These are phyloP conservation scores for Montipora sp. DNA, from an alignment of 64 coral and sea anemone species.

Conservation along the genomic window DNA sequence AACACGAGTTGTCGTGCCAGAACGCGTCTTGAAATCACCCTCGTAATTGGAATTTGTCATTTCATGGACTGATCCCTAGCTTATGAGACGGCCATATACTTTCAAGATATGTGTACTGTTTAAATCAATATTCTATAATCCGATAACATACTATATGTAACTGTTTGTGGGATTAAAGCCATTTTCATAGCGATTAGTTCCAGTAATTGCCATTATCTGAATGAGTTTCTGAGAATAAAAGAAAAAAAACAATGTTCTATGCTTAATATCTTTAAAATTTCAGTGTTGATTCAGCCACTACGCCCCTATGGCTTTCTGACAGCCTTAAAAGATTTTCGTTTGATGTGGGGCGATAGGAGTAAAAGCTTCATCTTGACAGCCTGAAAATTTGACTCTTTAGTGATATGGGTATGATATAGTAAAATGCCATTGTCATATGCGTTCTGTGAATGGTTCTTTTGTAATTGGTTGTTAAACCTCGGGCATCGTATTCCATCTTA, in stretches of 20 bases:
- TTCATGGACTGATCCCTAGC: background rate
- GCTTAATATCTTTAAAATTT: background rate
- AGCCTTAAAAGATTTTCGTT: background rate
- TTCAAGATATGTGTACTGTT: background rate
- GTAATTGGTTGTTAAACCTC: constrained; percentile 24
- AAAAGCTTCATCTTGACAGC: background rate
- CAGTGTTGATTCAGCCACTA: constrained; percentile 13
- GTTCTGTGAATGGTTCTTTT: background rate
- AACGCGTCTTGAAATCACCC: background rate
- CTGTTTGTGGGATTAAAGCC: background rate
- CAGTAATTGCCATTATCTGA: background rate
- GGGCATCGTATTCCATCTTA: constrained; percentile 33
- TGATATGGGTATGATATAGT: background rate
- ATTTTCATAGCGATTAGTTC: background rate
- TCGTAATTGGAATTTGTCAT: background rate
- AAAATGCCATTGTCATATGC: background rate
- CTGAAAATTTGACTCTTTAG: background rate
- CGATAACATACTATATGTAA: constrained; percentile 9
- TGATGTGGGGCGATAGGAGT: constrained; percentile 2
- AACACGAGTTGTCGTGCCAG: background rate
- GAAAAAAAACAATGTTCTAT: background rate
- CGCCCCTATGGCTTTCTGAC: background rate
- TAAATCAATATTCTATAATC: constrained; percentile 19
- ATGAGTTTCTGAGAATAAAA: background rate
- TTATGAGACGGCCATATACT: background rate